Evolutionary conservation across 2,797 vertebrate species (phyloP), one percentile per base, ranked within the genome.

Genomic region (Chanos chanos): DNA sequence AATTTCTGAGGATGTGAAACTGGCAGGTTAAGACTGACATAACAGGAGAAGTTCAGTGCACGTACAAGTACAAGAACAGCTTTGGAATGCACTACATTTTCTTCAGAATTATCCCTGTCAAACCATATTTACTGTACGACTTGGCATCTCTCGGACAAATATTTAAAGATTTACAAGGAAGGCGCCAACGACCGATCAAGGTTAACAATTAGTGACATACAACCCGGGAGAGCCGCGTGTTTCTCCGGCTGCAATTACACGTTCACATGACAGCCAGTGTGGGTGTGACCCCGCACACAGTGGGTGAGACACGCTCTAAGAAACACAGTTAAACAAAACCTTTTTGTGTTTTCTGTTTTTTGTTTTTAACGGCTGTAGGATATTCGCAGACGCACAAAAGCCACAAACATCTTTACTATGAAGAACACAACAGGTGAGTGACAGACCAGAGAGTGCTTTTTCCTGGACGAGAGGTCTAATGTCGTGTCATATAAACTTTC

Each of bases 391-490:
- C 75, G 78, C 44, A 56, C 65, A 74, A 62, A 69, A 43, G 70
- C 64, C 63, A 37, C 65, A 79, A 66, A 53, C 47, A 70, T 78
- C 47, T 68, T 19, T 37, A 40, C 13, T 40, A 63, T 13, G 47
- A 40, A 4, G 3, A 22, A 15, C 30, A 44, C 19, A 21, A n/a
- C 13, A 1, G 27, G 19, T 64, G 65, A 43, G 6, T 15, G 73
- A 91, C 91, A 89, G 77, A 97, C 97, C 92, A 99, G 78, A 19
- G 97, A 99, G 84, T 99, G 97, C 72, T 99, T 99, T 87, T 98
- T 99, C 77, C 97, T 86, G 19, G 96, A 95, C 50, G 96, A 97
- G 63, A 99, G 91, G 85, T 99, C 97, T 81, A 99, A 86, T 0
- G 96, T 99, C 69, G 92, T 96, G 64, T 99, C 96, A 65, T 99